Conservation (phyloP, 2,888 invertebrate species). For the Malthinus flaveolus region DNA sequence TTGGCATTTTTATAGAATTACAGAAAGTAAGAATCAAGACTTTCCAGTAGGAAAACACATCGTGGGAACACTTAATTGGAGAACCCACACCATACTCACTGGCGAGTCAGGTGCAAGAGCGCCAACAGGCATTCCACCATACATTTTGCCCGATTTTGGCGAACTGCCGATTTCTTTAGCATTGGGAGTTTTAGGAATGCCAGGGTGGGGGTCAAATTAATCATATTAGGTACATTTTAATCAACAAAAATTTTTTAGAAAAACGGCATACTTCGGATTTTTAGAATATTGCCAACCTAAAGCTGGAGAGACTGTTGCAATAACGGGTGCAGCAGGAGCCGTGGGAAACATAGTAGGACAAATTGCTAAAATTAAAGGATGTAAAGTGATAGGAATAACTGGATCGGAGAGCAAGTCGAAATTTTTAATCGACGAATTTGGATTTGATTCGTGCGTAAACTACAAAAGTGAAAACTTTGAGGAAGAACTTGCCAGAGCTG, state of each 20-base stretch:
- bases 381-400: constrained; percentile 71
- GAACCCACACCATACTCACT: constrained; percentile 59
- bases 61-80: constrained; percentile 70
- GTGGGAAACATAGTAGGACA: constrained; percentile 79
- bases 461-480: constrained; percentile 66
- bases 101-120: constrained; percentile 69
- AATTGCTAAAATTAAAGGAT: constrained; percentile 73
- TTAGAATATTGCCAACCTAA: constrained; percentile 73
- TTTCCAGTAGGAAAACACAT: constrained; percentile 68
- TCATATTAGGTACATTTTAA: background rate
- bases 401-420: constrained; percentile 71
- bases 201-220: constrained; percentile 58
- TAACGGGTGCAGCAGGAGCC: constrained; percentile 77
- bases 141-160: constrained; percentile 61
- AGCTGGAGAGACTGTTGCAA: constrained; percentile 72
- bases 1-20: constrained; percentile 58
- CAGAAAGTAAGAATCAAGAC: constrained; percentile 66
- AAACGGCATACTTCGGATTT: constrained; percentile 76
- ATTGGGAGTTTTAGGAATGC: constrained; percentile 70
- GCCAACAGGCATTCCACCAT: constrained; percentile 29
- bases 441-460: constrained; percentile 72
- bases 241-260: constrained; percentile 53
- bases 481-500: constrained; percentile 58
- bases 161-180: constrained; percentile 63
- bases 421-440: constrained; percentile 65